Conservation (phyloP, 2,888 invertebrate species). For the Formica aserva region DNA sequence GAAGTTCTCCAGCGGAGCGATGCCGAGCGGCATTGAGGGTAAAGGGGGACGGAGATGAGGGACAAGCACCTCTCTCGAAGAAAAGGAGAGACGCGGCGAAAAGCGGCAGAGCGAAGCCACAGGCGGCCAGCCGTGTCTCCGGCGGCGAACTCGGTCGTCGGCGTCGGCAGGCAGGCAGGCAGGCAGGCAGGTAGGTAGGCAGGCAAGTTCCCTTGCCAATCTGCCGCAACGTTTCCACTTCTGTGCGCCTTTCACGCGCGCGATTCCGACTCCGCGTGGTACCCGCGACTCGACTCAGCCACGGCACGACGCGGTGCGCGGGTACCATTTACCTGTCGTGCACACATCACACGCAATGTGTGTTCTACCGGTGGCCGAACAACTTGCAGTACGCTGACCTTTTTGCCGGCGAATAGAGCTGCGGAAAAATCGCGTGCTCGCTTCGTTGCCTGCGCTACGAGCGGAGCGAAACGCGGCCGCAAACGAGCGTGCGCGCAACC, state of each 20-base stretch:
- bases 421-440: constrained; percentile 61
- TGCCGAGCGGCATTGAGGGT: constrained; percentile 26
- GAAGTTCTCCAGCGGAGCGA: constrained; percentile 53
- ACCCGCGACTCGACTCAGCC: constrained; percentile 21
- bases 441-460: constrained; percentile 34
- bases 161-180: constrained; percentile 3
- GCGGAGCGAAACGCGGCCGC: constrained; percentile 35
- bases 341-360: constrained; percentile 74
- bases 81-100: constrained; percentile 71
- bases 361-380: constrained; percentile 68
- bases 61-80: constrained; percentile 42
- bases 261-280: constrained; percentile 55
- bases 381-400: constrained; percentile 72
- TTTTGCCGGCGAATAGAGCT: constrained; percentile 57
- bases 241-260: constrained; percentile 75
- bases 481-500: constrained; percentile 28
- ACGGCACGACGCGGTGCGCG: constrained; percentile 52
- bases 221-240: constrained; percentile 75
- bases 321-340: constrained; percentile 73
- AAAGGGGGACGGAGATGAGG: constrained; percentile 19
- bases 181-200: constrained; percentile 25
- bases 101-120: constrained; percentile 83
- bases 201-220: constrained; percentile 63
- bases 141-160: constrained; percentile 75
- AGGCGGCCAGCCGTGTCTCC: constrained; percentile 84